phyloP scores from a whole-genome alignment of 2,888 invertebrate species.

The Ophion costatus region DNA sequence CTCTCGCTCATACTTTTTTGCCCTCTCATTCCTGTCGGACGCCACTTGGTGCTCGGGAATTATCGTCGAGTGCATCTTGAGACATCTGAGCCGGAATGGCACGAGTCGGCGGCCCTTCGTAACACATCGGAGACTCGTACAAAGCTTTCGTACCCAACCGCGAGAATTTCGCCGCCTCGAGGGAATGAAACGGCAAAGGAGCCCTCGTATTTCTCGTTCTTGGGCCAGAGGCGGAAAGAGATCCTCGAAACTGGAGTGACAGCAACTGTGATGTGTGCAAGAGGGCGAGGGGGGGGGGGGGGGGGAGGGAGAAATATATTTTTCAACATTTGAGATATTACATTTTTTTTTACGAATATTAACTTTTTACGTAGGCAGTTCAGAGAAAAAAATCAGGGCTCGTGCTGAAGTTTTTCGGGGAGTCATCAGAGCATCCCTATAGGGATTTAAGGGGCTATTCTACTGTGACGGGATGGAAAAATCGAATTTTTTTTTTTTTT shows the following conservation, averaged over 20 bases:
- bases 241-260: constrained; percentile 25
- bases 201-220: constrained; percentile 11
- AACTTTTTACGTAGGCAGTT: too few species aligned
- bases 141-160: constrained; percentile 32
- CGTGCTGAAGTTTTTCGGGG: too few species aligned
- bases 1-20: too few species aligned
- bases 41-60: constrained; percentile 55
- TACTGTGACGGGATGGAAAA: too few species aligned
- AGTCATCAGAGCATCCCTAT: too few species aligned
- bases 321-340: not conserved
- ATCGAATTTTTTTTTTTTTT: too few species aligned
- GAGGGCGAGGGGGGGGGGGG: not conserved
- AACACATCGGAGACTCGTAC: constrained; percentile 19
- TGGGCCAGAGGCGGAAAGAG: constrained; percentile 7
- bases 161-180: constrained; percentile 37
- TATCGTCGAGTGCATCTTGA: constrained; percentile 53
- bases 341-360: not conserved
- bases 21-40: constrained; percentile 8
- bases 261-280: constrained; percentile 7
- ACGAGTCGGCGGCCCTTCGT: constrained; percentile 13
- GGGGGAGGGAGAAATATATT: too few species aligned
- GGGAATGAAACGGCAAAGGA: constrained; percentile 52
- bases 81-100: constrained; percentile 35
- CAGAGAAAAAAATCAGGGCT: too few species aligned
- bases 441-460: too few species aligned